Base-by-base conservation (phyloP, 2,888 invertebrate genomes). In the Willowsia nigromaculata region DNA sequence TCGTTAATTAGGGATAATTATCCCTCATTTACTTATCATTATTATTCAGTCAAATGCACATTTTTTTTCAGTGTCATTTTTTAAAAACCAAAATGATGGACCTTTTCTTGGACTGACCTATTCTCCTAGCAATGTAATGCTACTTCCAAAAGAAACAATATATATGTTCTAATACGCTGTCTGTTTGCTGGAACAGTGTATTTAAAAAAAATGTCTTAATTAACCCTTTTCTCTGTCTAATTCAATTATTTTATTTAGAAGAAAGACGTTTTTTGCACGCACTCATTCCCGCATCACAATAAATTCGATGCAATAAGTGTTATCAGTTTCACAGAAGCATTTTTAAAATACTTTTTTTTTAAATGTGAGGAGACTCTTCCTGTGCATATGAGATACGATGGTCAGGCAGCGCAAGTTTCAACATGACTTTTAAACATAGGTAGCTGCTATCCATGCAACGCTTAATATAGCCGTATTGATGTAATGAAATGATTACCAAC, bases 251-350 rank as follows among this genome's bases (percentile, higher is more conserved):
- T 22, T 11, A 25, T 40, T 37, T 37, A n/a, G 65, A 18, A 76
- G 62, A 74, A 74, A 82, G 71, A 85, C 84, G 78, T 84, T 88
- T 88, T 84, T 88, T 53, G 78, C 88, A 88, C 88, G 88, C 88
- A 88, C 62, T 78, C 11, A n/a, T 68, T 25, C 25, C 1, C 11
- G 25, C 56, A 33, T 78, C 27, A 86, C 7, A 33, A 30, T 33
- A 47, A 43, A 37, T 56, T 62, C 56, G 18, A 33, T 37, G 50
- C 6, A 5, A 47, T 9, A 4, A 47, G n/a, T 71, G 3, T 43
- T 33, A 59, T 11, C 22, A 2, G 53, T 18, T 53, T 25, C 22
- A 25, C 50, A 43, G n/a, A n/a, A 40, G 25, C 11, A 22, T 1
- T 25, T 43, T 40, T 71, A 76, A 43, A 43, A 76, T 33, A n/a